Conservation (phyloP, 2,797 vertebrate species). For the Botia almorhae region DNA sequence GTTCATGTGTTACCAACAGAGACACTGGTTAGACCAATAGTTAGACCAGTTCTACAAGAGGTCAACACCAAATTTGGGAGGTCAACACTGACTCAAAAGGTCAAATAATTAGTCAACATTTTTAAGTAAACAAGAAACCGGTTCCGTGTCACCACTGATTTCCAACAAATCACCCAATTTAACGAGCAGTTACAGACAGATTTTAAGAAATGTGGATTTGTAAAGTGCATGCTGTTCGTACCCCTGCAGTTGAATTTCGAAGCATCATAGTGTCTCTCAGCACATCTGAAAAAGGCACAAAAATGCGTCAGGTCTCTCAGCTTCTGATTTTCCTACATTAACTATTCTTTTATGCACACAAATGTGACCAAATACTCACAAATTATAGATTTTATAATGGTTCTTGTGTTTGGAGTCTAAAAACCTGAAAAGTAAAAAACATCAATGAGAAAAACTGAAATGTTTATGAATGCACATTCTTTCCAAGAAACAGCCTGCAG, state of each 20-base stretch:
- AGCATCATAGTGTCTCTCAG: slow-evolving; percentile 99
- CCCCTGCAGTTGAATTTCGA: slow-evolving; percentile 99
- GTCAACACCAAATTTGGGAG: neutral
- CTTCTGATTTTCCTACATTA: neutral
- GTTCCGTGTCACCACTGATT: neutral
- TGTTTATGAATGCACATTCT: neutral
- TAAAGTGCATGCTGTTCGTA: slow-evolving; percentile 66
- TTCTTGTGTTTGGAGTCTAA: slow-evolving; percentile 91
- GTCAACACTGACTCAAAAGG: neutral
- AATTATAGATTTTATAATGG: slow-evolving; percentile 99
- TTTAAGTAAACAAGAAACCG: neutral
- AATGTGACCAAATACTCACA: slow-evolving; percentile 85
- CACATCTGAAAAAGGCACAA: slow-evolving; percentile 83
- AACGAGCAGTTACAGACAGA: neutral
- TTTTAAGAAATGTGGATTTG: neutral
- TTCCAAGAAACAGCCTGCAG: neutral
- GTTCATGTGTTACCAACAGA: neutral
- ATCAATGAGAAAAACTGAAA: slow-evolving; percentile 1
- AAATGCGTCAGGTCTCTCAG: neutral
- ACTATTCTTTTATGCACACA: neutral
- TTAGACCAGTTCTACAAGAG: neutral
- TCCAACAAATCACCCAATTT: neutral
- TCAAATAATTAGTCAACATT: neutral
- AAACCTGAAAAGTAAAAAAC: slow-evolving; percentile 70
- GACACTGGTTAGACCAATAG: neutral